A percentile compares a stretch with the other conserved stretches of the same genome.
phyloP scores from a whole-genome alignment of 2,888 invertebrate species.

The Machimus atricapillus region DNA sequence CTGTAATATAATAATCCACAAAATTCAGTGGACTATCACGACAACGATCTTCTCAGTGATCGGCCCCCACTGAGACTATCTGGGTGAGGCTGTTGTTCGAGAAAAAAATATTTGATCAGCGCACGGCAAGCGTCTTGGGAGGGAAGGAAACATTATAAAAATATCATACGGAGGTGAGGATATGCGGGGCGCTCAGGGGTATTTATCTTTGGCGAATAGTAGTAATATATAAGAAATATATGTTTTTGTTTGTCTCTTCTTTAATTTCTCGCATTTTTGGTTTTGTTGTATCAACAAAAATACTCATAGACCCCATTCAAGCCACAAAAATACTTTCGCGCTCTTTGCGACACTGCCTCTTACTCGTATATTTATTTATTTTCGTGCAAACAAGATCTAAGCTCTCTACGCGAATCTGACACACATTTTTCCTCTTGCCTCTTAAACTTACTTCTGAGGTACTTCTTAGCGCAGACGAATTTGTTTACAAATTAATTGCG shows the following conservation, averaged over 20 bases:
- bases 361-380: neutral
- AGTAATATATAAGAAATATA: neutral
- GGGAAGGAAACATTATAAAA: neutral
- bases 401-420: neutral
- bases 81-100: neutral
- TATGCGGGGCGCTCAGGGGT: neutral
- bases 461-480: neutral
- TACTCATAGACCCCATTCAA: neutral
- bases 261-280: neutral
- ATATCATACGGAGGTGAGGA: neutral
- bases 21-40: neutral
- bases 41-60: neutral
- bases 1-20: neutral
- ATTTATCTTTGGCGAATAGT: neutral
- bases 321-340: neutral
- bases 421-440: neutral
- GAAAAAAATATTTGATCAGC: neutral
- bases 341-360: neutral
- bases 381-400: neutral
- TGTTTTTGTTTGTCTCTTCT: neutral
- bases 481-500: slow-evolving; percentile 14
- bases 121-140: neutral
- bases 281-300: neutral
- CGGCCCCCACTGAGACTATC: slow-evolving; percentile 10
- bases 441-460: neutral